Base-by-base conservation (phyloP, 1,140 invertebrate genomes). In the Procambarus clarkii region DNA sequence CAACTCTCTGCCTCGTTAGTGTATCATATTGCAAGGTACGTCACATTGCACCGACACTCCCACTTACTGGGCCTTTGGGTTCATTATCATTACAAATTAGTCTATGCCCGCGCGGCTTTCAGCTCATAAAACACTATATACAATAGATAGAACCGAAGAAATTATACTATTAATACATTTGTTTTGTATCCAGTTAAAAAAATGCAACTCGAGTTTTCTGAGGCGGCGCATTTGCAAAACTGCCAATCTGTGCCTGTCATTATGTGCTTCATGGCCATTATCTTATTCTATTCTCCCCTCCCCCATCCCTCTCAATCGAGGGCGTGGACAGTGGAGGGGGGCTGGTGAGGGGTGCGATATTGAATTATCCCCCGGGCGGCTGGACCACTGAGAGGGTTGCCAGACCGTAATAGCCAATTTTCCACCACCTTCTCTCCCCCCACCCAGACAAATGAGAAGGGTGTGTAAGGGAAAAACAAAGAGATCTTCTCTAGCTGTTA, bases 381-480 rank as follows among this genome's bases (percentile, higher is more conserved):
- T 87, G 85, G 85, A 87, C 71, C 85, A 78, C 74, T 79, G 85
- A 87, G 85, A 87, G 85, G 85, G 85, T 87, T 87, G 85, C 85
- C 85, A 87, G 85, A 48, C 76, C 76, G 85, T 87, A 87, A 87
- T 87, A 87, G 85, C 85, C 85, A 87, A 87, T 87, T 87, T 87
- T 87, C 85, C 85, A 87, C 85, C 76, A 87, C 85, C 85, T 87
- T 87, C 74, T 87, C 85, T 87, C 85, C 74, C n/a, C 85, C 85
- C 85, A 78, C 76, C 74, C 69, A 87, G 74, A 87, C 85, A 87
- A 87, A 87, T 87, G 85, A 48, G 85, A 87, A 87, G 71, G 85
- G 71, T 48, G 83, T 76, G 85, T 87, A 71, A 87, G 54, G 85
- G 85, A 34, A 87, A 79, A 54, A 78, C 74, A n/a, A 24, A 54